phyloP scores from a whole-genome alignment of 2,113 vertebrate species.

The Erpornis zantholeuca region DNA sequence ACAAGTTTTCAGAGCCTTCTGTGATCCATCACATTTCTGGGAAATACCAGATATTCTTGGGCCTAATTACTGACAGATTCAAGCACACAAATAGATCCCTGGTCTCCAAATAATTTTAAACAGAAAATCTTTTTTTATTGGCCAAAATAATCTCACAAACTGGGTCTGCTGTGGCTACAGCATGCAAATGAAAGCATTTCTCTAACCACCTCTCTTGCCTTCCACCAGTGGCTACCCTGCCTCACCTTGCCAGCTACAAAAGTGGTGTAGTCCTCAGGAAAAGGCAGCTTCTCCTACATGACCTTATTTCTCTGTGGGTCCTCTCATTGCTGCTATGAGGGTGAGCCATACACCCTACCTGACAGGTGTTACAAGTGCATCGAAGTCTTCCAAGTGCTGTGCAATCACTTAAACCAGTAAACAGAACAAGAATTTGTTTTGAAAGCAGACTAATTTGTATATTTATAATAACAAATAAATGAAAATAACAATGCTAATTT shows the following conservation, averaged over 20 bases:
- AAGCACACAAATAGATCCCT: neutral
- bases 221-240: neutral
- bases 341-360: neutral
- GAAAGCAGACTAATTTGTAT: neutral
- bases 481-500: neutral
- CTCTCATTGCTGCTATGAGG: neutral
- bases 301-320: neutral
- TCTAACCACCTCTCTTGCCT: neutral
- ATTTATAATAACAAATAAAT: neutral
- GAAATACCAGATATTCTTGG: neutral
- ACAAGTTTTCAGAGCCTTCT: neutral
- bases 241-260: neutral
- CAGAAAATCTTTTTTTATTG: neutral
- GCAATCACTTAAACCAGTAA: neutral
- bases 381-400: neutral
- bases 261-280: neutral
- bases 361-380: neutral
- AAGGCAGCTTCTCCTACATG: neutral
- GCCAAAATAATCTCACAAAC: neutral
- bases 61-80: neutral
- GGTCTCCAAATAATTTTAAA: neutral
- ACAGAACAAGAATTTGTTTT: neutral
- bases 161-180: neutral
- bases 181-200: neutral
- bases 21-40: neutral